Percentiles rank a stretch among this genome's conserved stretches.
These are phyloP conservation scores for Nothoprocta perdicaria DNA, from an alignment of 2,113 vertebrate genomes.

Conservation along the genomic window DNA sequence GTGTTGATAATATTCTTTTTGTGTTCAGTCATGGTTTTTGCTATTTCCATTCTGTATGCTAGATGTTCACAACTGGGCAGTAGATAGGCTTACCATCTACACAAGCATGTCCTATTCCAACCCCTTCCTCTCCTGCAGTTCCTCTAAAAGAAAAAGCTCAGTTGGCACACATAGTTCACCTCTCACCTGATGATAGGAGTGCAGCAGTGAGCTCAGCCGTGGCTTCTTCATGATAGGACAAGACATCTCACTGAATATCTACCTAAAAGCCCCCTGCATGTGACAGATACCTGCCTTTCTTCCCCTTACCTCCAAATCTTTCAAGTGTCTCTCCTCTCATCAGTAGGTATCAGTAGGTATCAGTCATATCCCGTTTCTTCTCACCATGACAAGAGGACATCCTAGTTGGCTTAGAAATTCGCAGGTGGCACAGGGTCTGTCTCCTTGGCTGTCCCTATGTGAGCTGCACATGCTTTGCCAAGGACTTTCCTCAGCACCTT, in stretches of 20 bases:
- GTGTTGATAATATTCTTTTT: neutral
- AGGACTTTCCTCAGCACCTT: neutral
- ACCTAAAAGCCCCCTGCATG: neutral
- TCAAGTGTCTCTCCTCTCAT: neutral
- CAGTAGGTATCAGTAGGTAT: neutral
- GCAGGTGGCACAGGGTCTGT: neutral
- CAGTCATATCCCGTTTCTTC: neutral
- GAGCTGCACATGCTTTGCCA: neutral
- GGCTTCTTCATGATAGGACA: neutral
- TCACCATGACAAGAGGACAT: neutral
- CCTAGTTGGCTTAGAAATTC: neutral
- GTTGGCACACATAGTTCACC: neutral
- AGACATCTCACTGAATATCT: neutral
- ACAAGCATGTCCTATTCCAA: neutral
- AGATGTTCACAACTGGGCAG: neutral
- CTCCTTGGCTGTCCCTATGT: neutral
- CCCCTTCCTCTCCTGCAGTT: neutral
- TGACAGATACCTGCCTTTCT: neutral
- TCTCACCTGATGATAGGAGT: neutral
- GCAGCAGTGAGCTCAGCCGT: neutral
- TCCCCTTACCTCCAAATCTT: neutral
- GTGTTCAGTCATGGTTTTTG: neutral
- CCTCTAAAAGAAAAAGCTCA: neutral
- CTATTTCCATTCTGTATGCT: neutral
- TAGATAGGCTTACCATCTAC: neutral